A percentile compares a stretch with the other conserved stretches of the same genome.
Evolutionary conservation across 2,797 vertebrate genomes (phyloP).

Genomic region (Malacoraja senta): DNA sequence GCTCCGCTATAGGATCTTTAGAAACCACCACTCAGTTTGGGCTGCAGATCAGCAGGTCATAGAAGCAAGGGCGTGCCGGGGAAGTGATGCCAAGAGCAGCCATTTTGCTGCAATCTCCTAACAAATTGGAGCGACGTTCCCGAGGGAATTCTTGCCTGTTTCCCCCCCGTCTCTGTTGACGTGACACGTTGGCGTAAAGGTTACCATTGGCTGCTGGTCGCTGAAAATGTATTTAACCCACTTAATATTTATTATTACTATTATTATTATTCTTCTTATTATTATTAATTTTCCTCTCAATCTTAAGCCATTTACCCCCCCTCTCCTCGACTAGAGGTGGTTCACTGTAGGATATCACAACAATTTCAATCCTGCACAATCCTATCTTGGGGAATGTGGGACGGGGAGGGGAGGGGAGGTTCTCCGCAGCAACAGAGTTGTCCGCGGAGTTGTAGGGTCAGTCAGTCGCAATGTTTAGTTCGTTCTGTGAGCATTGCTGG

Average conservation of each 20-base stretch:
- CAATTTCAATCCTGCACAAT: conserved; percentile 12
- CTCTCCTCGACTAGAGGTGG: background rate
- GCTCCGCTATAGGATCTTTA: too few species aligned
- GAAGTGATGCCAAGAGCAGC: background rate
- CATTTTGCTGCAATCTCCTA: background rate
- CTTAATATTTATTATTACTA: background rate
- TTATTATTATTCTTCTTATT: background rate
- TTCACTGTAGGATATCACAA: conserved; percentile 4
- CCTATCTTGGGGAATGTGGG: background rate
- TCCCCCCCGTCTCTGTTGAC: conserved; percentile 1
- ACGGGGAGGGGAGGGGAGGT: background rate
- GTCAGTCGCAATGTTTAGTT: conserved; percentile 18
- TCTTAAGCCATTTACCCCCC: background rate
- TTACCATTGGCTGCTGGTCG: conserved; percentile 34
- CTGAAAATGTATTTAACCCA: conserved; percentile 34
- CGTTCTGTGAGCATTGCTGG: conserved; percentile 16
- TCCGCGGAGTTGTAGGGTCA: background rate
- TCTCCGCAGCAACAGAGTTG: conserved; percentile 2
- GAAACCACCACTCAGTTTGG: background rate
- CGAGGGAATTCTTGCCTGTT: background rate
- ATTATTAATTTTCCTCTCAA: conserved; percentile 4
- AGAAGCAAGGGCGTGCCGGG: background rate
- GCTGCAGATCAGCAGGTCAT: background rate
- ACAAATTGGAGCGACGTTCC: background rate
- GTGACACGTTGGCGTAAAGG: background rate